Evolutionary conservation across 1,140 invertebrate genomes (phyloP), one percentile per base, ranked within the genome.

Genomic region (Zaprionus ornatus): DNA sequence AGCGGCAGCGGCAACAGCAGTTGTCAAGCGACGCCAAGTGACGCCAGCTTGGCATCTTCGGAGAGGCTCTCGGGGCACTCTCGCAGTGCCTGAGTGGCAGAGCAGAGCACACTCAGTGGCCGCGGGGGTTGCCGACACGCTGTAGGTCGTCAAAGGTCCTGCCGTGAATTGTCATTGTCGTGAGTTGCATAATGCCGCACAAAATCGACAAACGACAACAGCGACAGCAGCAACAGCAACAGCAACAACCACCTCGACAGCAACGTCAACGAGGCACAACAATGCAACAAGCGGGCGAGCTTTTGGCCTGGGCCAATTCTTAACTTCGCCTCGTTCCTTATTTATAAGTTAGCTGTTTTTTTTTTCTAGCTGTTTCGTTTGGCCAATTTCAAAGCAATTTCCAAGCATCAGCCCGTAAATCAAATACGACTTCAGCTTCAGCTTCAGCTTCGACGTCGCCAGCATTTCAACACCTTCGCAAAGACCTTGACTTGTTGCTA

Each of bases 131-230:
- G 81, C 74, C 76, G 84, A 91, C 87, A 91, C 82, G 87, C 83
- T 91, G 88, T 91, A 87, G 88, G 88, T 91, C 88, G 88, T 84
- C 80, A 91, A 91, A 91, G 88, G 88, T 91, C 88, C 88, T 91
- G 88, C 83, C 88, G 88, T 91, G 88, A 91, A 91, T 91, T 91
- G 88, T 91, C 88, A 91, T 91, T 91, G 88, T 91, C 88, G 88
- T 91, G 88, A 91, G 87, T 91, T 91, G 83, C 86, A 91, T 91
- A 91, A 87, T 87, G 84, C 84, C 84, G 84, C 85, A 88, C 80
- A 90, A 80, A 88, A 87, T 80, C 84, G 85, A 88, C 84, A 87
- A 48, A 48, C 45, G 45, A 73, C 80, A 67, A 67, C 45, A 54
- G 56, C 64, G 68, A 45, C 55, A 59, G 25, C 60, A 66, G 13